Percentiles rank a stretch among this genome's conserved stretches.
Conservation (phyloP, 1,140 invertebrate species). For the Solen grandis region DNA sequence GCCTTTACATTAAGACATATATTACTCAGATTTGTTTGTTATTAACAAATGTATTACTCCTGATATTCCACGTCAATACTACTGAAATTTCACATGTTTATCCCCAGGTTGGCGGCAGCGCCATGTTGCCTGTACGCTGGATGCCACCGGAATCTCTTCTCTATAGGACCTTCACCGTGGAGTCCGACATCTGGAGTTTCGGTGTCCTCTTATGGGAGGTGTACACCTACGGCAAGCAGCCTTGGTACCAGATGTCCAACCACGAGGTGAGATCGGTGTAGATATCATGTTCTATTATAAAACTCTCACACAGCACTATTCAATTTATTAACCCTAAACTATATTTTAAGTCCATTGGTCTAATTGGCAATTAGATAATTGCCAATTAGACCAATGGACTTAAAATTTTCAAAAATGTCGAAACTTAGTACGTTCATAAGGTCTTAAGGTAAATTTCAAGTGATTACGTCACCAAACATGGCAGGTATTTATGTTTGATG, state of each 20-base stretch:
- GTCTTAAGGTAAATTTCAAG: neutral
- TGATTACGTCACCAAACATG: too few relatives aligned
- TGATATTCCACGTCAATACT: too few relatives aligned
- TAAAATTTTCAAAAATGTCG: too few relatives aligned
- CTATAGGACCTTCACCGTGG: conserved; percentile 93
- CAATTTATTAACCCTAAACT: neutral
- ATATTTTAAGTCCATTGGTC: neutral
- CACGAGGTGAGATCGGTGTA: conserved; percentile 76
- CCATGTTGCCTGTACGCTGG: conserved; percentile 81
- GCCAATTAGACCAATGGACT: too few relatives aligned
- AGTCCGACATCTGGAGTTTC: conserved; percentile 97
- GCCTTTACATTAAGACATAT: too few relatives aligned
- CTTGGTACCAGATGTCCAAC: conserved; percentile 84
- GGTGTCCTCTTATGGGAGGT: conserved; percentile 97
- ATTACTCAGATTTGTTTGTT: too few relatives aligned
- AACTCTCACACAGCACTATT: neutral
- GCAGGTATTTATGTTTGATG: too few relatives aligned
- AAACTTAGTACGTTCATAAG: too few relatives aligned
- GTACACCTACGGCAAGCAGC: conserved; percentile 92
- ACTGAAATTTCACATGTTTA: too few relatives aligned
- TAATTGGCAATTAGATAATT: too few relatives aligned
- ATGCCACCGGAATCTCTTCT: conserved; percentile 93
- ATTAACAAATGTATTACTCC: too few relatives aligned
- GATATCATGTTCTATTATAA: neutral
- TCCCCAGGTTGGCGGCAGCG: conserved; percentile 80